Base-by-base conservation (phyloP, 2,888 invertebrate genomes). In the Punctoribates punctum region DNA sequence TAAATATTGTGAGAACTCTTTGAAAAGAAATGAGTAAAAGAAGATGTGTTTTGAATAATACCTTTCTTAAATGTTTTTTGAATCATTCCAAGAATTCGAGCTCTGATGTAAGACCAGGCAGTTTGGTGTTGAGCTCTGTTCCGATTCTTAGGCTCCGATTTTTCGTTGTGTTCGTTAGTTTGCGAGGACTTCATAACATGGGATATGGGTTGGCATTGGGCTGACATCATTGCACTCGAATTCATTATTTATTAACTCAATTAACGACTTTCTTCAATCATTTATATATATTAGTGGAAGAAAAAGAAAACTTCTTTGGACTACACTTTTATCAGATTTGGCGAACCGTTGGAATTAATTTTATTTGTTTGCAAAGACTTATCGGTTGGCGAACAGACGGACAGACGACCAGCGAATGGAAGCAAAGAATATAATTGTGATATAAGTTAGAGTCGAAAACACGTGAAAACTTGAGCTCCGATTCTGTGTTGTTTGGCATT, bases 11-110 rank as follows among this genome's bases (percentile, higher is more conserved):
- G n/a, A n/a, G n/a, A n/a, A n/a, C n/a, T n/a, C n/a, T n/a, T n/a
- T n/a, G n/a, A n/a, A n/a, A n/a, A 34, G 34, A 34, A 34, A 34
- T 34, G 42, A n/a, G 8, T 11, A 42, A 42, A 13, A 9, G 42
- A 42, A 13, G 4, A 11, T 13, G 11, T 42, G 42, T 42, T 11
- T 11, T 9, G 11, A 34, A 34, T 34, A 0, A 20, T 57, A 77
- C 77, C 77, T 77, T 77, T 77, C 72, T 75, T 73, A 25, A 77
- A 77, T 29, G 77, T 76, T 23, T 65, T 51, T 6, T 75, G 75
- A 27, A 77, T 29, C 0, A 76, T 29, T 23, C 42, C 72, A 25
- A 76, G 46, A 15, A 76, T 38, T 51, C 77, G 27, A 54, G 20
- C 57, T 0, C 73, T 73, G 9, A 77, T 48, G 25, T 73, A 76